Evolutionary conservation across 2,113 vertebrate genomes (phyloP), one percentile per base, ranked within the genome.

Genomic region (Caloenas nicobarica): DNA sequence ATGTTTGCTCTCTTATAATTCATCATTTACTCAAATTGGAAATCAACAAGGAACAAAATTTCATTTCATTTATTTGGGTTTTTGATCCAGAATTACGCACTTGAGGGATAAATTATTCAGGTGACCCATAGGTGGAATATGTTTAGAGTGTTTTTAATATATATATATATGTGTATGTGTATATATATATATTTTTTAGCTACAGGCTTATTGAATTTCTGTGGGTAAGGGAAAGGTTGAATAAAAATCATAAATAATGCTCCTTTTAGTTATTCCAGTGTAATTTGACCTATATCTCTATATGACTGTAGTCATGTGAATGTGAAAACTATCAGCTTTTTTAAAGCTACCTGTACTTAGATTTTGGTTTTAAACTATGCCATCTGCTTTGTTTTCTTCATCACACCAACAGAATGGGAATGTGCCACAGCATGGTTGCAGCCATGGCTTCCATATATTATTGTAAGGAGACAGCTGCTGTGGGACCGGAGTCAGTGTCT

Each of bases 361-460:
- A 26, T 58, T 83, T 69, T 62, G 10, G 11, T 66, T n/a, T 92
- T 88, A 81, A 68, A 78, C 25, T n/a, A 7, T 40, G 14, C 26
- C 9, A 3, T 58, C 36, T 10, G 15, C 48, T 44, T 60, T 72
- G 23, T 62, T 85, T 86, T 93, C 92, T 62, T 96, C 92, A 11
- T 87, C 42, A 82, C 99, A 99, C 92, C 98, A 97, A 57, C 99
- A 99, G 95, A 99, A 98, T 0, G 98, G 99, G 93, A 99, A 99
- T 0, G 88, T 98, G 22, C 99, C 98, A 78, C 99, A 99, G 97
- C 99, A 99, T 1, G 98, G 98, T 96, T 99, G 99, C 38, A 99
- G 97, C 98, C 98, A 98, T 0, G 98, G 99, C 73, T 96, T 98
- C 99, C 99, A 99, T 15, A 98, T 51, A 4, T 90, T 96, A 25